Percentiles rank a stretch among this genome's conserved stretches.
phyloP scores from a whole-genome alignment of 2,113 vertebrate genomes.

The Engraulis encrasicolus region DNA sequence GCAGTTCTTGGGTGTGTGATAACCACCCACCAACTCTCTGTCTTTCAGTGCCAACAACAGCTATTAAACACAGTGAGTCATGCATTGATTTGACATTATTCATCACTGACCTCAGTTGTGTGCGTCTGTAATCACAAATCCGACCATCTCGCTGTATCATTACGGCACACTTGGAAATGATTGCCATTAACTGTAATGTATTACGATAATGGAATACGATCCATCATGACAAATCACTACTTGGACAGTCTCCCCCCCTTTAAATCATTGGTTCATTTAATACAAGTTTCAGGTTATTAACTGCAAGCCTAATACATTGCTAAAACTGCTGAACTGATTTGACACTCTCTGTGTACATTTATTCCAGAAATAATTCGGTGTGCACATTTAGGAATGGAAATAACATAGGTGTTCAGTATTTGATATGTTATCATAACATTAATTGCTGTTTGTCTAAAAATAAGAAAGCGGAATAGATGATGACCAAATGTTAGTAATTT shows the following conservation, averaged over 20 bases:
- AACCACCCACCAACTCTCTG: constrained; percentile 58
- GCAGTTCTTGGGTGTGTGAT: constrained; percentile 53
- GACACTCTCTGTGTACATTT: neutral
- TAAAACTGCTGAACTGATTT: neutral
- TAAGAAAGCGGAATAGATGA: neutral
- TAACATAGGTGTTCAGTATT: neutral
- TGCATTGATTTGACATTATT: constrained; percentile 46
- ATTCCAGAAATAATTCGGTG: neutral
- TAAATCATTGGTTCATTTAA: constrained; percentile 23
- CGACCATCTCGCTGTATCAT: constrained; percentile 41
- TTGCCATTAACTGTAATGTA: constrained; percentile 29
- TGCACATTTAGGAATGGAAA: neutral
- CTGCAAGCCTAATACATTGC: neutral
- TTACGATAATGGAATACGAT: constrained; percentile 30
- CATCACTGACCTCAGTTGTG: constrained; percentile 41
- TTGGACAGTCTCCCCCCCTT: neutral
- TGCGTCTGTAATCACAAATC: constrained; percentile 39
- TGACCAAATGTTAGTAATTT: neutral
- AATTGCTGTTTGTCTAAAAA: constrained; percentile 3
- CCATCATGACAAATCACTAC: constrained; percentile 26
- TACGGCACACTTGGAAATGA: constrained; percentile 29
- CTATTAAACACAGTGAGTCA: constrained; percentile 57
- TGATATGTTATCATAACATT: neutral
- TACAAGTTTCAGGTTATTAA: constrained; percentile 9
- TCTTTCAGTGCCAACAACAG: constrained; percentile 60